Evolutionary conservation across 2,113 vertebrate species (phyloP), one percentile per base, ranked within the genome.

Genomic region (Dryoscopus gambensis): DNA sequence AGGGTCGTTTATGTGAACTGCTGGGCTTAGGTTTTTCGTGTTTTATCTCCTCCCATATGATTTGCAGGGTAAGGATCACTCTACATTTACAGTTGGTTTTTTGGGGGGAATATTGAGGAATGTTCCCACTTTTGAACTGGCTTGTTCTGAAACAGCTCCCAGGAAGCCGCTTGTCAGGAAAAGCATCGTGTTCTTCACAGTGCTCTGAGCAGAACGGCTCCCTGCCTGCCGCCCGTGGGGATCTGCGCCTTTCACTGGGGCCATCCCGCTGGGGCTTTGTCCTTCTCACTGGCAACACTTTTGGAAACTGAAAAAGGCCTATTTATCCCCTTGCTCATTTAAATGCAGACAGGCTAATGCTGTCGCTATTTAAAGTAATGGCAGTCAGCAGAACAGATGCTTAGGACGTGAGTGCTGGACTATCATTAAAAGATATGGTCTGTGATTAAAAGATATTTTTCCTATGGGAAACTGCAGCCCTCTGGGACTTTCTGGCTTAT

Each of bases 121-220:
- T 4, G 2, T 37, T 84, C 15, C 28, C 14, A 4, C 7, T 49
- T 82, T 57, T 80, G 57, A 65, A 15, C 18, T 27, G 53, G 10
- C 22, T 77, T 40, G 24, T 33, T 81, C 70, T 73, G 44, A 65
- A 90, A 47, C 15, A 47, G 2, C 15, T 17, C 39, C 13, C 30
- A 49, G 46, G 46, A 37, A 84, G 23, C 9, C 0, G 0, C 42
- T 52, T 0, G 1, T 69, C 39, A 69, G 63, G 44, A 71, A 5
- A 24, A 56, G 18, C 40, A 24, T 6, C 0, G 0, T 0, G 0
- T 7, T 52, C 44, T 79, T 49, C 17, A 4, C 4, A 3, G 8
- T 10, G 40, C 30, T 60, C 15, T 5, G 31, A 70, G 39, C 57
- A 67, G 71, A 76, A 12, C 0, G 0, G 3, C n/a, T 85, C 53